Evolutionary conservation across 2,888 invertebrate species (phyloP).

Genomic region (Netelia melanura): DNA sequence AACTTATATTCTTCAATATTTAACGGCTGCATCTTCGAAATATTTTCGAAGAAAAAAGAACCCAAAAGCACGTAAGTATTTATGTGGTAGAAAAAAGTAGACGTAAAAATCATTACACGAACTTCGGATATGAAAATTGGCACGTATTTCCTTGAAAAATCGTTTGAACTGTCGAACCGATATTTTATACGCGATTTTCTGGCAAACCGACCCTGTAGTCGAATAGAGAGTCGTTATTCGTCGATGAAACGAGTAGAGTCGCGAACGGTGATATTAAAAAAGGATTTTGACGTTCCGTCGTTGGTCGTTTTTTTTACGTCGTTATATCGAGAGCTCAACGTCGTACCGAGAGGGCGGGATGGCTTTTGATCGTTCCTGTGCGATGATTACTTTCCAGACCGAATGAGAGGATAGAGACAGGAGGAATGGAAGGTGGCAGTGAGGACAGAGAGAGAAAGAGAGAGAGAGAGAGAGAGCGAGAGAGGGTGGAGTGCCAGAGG

Average conservation of each 20-base stretch:
- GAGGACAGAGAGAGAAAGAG: slow-evolving; percentile 38
- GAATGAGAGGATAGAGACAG: slow-evolving; percentile 47
- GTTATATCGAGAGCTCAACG: slow-evolving; percentile 62
- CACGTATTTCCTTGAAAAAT: neutral
- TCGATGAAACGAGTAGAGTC: slow-evolving; percentile 34
- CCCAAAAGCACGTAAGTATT: too few relatives aligned
- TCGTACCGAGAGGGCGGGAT: slow-evolving; percentile 61
- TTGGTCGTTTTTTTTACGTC: slow-evolving; percentile 12
- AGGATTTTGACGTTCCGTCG: slow-evolving; percentile 54
- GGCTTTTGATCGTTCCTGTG: slow-evolving; percentile 63
- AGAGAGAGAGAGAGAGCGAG: neutral
- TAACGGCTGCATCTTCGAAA: too few relatives aligned
- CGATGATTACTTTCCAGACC: slow-evolving; percentile 66
- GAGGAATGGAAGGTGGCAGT: slow-evolving; percentile 56
- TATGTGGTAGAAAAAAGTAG: too few relatives aligned
- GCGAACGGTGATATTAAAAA: slow-evolving; percentile 60
- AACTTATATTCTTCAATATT: too few relatives aligned
- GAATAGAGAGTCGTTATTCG: slow-evolving; percentile 34
- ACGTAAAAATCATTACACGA: neutral
- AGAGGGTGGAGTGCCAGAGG: slow-evolving; percentile 38
- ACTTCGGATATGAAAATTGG: neutral
- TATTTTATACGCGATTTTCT: slow-evolving; percentile 30
- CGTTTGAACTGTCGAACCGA: slow-evolving; percentile 30
- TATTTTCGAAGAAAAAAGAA: too few relatives aligned
- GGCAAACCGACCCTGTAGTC: neutral